Evolutionary conservation across 2,113 vertebrate genomes (phyloP), one percentile per base, ranked within the genome.

Genomic region (Aldabrachelys gigantea): DNA sequence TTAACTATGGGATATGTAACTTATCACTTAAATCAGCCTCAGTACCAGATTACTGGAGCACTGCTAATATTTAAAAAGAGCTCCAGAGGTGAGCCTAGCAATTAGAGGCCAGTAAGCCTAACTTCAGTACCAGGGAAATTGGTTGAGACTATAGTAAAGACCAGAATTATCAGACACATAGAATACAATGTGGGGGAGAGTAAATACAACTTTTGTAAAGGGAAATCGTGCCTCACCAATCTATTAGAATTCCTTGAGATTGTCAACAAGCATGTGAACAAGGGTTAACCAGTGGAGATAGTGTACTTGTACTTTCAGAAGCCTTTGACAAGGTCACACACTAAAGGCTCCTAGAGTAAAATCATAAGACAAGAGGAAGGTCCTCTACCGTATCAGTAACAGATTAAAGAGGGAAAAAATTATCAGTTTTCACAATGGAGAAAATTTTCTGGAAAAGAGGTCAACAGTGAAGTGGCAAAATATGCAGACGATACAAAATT

Each of bases 341-440:
- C 44, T 62, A 88, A 95, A 62, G 84, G 87, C 52, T 94, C 93
- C 90, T 62, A 92, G 31, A 59, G 27, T 57, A 35, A 92, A 90
- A 24, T 24, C 57, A 59, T 14, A 59, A 59, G 27, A 76, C 47
- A 94, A 89, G 7, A 49, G 19, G 88, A 80, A 76, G 10, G 88
- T 57, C 81, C 35, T 88, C 81, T 19, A 47, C 76, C 41, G 79
- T 19, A 76, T 2, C 57, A 81, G 59, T 47, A 80, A 76, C 69
- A 47, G 14, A 80, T 86, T 88, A 95, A 92, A n/a, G 14, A n/a
- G 22, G 19, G 53, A 86, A 90, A 21, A 24, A 86, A 91, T 49
- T 5, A 59, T 59, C 57, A 59, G 57, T 59, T 59, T 59, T 59
- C 57, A 59, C 27, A 59, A 59, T 59, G 25, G 57, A 59, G 57